phyloP scores from a whole-genome alignment of 1,140 invertebrate genomes.

The Caenorhabditis briggsae region DNA sequence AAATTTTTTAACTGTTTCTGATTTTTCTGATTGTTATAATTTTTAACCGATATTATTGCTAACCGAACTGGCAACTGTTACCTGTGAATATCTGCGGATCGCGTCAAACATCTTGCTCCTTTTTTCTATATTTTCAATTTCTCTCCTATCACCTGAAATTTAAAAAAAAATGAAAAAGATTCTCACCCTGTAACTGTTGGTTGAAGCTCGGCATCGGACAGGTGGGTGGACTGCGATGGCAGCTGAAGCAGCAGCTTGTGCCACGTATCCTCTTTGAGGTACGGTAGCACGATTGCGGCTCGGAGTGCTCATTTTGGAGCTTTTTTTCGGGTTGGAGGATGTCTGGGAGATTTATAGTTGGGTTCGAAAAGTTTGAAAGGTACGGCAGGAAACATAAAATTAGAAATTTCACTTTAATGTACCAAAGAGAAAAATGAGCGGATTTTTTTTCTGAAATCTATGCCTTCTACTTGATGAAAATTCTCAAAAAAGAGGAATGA shows the following conservation, averaged over 20 bases:
- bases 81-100: constrained; percentile 49
- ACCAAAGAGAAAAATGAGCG: too few species aligned
- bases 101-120: constrained; percentile 16
- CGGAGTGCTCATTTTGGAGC: constrained; percentile 18
- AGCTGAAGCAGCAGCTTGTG: neutral
- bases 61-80: neutral
- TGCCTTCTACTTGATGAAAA: too few species aligned
- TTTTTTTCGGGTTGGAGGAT: neutral
- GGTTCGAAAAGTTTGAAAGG: too few species aligned
- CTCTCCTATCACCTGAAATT: constrained; percentile 40
- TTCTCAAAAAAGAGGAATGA: neutral
- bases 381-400: too few species aligned
- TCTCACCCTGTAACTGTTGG: constrained; percentile 37
- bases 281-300: constrained; percentile 43
- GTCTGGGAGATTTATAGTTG: neutral
- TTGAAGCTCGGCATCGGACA: constrained; percentile 41
- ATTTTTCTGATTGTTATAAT: too few species aligned
- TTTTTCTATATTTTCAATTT: neutral
- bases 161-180: neutral
- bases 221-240: constrained; percentile 1
- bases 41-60: too few species aligned
- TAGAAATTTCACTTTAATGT: too few species aligned
- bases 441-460: too few species aligned
- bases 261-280: neutral
- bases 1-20: too few species aligned